Percentiles rank a stretch among this genome's conserved stretches.
These are phyloP conservation scores for Octomys mimax DNA, from an alignment of 2,797 vertebrate genomes.

Conservation along the genomic window DNA sequence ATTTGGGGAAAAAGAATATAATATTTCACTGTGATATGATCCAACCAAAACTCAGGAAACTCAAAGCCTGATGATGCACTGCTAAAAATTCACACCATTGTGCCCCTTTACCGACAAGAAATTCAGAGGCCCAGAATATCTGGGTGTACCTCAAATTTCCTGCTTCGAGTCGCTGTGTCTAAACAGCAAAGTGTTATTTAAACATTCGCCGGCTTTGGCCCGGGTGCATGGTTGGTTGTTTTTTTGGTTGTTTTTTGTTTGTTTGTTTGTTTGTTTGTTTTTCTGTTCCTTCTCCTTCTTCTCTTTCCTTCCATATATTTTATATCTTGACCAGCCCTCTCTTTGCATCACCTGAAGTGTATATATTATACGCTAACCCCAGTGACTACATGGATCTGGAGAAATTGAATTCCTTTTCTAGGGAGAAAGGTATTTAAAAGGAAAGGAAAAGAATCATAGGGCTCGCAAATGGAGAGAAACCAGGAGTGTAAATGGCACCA, in stretches of 20 bases:
- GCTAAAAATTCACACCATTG: constrained; percentile 82
- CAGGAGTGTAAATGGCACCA: neutral
- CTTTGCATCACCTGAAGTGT: constrained; percentile 26
- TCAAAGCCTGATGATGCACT: constrained; percentile 57
- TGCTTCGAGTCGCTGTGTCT: constrained; percentile 72
- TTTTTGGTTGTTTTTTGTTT: too few species aligned
- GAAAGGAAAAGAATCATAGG: neutral
- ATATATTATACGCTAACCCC: neutral
- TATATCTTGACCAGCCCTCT: neutral
- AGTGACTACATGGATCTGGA: neutral
- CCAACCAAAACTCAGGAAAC: constrained; percentile 86
- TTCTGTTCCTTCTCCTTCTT: neutral
- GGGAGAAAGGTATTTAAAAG: neutral
- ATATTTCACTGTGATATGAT: constrained; percentile 78
- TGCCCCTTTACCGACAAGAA: constrained; percentile 69
- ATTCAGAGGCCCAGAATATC: constrained; percentile 64
- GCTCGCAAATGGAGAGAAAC: neutral
- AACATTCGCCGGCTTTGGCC: neutral
- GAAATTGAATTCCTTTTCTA: neutral
- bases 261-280: too few species aligned
- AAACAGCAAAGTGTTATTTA: constrained; percentile 78
- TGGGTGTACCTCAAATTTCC: constrained; percentile 83
- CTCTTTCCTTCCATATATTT: neutral
- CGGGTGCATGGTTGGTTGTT: neutral
- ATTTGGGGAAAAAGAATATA: constrained; percentile 68